phyloP scores from a whole-genome alignment of 2,888 invertebrate species.

The Pollenia amentaria region DNA sequence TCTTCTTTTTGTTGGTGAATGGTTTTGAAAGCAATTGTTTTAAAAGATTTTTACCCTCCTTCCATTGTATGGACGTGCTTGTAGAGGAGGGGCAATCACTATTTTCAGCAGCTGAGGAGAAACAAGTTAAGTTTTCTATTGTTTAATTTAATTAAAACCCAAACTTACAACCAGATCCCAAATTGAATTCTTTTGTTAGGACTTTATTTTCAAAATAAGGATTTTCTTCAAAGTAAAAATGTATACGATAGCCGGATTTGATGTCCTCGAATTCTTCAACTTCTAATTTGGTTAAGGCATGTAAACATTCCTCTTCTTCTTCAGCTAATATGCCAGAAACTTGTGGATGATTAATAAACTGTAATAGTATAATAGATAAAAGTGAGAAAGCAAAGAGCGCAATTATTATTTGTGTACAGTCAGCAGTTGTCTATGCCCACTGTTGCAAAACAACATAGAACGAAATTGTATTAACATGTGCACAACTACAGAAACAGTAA shows the following conservation, averaged over 20 bases:
- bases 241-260: constrained; percentile 92
- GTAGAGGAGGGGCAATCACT: constrained; percentile 88
- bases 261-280: constrained; percentile 95
- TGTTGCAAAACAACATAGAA: constrained; percentile 53
- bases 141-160: background rate
- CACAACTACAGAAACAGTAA: background rate
- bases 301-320: constrained; percentile 92
- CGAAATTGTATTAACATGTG: constrained; percentile 9
- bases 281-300: constrained; percentile 89
- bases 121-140: background rate
- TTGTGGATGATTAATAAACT: constrained; percentile 94
- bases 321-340: constrained; percentile 92
- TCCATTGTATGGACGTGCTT: constrained; percentile 92
- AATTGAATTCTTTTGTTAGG: constrained; percentile 90
- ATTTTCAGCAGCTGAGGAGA: constrained; percentile 84
- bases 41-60: constrained; percentile 90
- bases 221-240: constrained; percentile 91
- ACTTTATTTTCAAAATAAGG: constrained; percentile 92
- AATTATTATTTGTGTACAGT: constrained; percentile 25
- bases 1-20: constrained; percentile 86
- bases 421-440: background rate
- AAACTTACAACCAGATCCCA: constrained; percentile 82
- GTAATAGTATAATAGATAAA: constrained; percentile 42
- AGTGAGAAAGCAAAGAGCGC: constrained; percentile 30
- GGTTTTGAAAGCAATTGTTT: constrained; percentile 87